phyloP scores from a whole-genome alignment of 2,113 vertebrate genomes.

The Pseudorhombus dupliciocellatus region DNA sequence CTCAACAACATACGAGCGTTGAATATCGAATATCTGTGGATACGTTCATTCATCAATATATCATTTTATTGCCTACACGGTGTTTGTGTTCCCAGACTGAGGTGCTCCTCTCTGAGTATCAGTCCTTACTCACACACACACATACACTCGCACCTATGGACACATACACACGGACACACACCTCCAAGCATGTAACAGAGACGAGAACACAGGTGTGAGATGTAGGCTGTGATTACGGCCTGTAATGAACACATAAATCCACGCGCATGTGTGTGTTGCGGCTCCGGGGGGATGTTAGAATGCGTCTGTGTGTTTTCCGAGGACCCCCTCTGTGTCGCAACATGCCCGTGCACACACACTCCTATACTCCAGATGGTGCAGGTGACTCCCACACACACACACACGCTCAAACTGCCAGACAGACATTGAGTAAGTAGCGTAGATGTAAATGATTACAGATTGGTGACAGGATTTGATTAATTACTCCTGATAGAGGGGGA shows the following conservation, averaged over 20 bases:
- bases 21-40: too few species aligned
- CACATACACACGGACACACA: slow-evolving; percentile 12
- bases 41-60: too few species aligned
- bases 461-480: slow-evolving; percentile 82
- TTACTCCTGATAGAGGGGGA: slow-evolving; percentile 69
- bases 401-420: slow-evolving; percentile 56
- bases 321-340: slow-evolving; percentile 74
- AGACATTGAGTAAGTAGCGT: slow-evolving; percentile 61
- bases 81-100: slow-evolving; percentile 11
- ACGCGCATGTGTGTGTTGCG: slow-evolving; percentile 29
- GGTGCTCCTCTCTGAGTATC: background rate
- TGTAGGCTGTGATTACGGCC: slow-evolving; percentile 60
- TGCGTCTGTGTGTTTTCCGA: slow-evolving; percentile 62
- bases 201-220: slow-evolving; percentile 64
- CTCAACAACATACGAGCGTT: background rate
- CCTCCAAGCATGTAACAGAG: slow-evolving; percentile 53
- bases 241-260: slow-evolving; percentile 63
- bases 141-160: slow-evolving; percentile 6
- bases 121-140: slow-evolving; percentile 5
- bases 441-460: slow-evolving; percentile 77
- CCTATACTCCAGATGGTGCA: slow-evolving; percentile 80
- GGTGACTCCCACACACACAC: slow-evolving; percentile 69
- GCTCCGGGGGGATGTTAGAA: slow-evolving; percentile 56
- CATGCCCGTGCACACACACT: slow-evolving; percentile 71
- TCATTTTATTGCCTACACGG: too few species aligned